These are phyloP conservation scores for Micronisus gabar DNA, from an alignment of 2,113 vertebrate species.

Conservation along the genomic window DNA sequence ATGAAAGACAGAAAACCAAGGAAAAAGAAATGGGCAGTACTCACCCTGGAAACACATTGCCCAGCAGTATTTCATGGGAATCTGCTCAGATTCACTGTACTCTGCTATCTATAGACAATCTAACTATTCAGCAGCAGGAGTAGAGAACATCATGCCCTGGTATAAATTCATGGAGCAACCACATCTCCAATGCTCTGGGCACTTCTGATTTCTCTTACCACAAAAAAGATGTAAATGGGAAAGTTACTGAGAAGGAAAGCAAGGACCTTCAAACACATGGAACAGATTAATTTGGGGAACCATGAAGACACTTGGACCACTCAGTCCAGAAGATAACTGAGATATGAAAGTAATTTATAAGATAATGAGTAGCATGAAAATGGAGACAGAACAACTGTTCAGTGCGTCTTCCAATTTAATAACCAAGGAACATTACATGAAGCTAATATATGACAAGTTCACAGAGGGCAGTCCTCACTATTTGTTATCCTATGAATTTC, in stretches of 20 bases:
- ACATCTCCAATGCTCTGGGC: not conserved
- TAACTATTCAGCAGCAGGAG: not conserved
- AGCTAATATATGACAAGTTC: not conserved
- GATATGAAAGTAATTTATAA: not conserved
- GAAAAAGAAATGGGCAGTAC: not conserved
- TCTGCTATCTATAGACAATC: not conserved
- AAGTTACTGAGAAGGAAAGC: not conserved
- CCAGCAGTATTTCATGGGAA: not conserved
- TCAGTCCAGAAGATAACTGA: not conserved
- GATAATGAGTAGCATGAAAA: not conserved
- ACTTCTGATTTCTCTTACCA: not conserved
- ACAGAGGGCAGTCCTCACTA: not conserved
- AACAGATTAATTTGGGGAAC: not conserved
- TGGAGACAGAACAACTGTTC: not conserved
- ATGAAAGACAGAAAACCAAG: not conserved
- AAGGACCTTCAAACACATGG: not conserved
- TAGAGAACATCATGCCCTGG: not conserved
- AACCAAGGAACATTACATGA: not conserved
- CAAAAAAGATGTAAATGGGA: not conserved
- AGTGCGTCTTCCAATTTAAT: not conserved
- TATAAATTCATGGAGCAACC: not conserved
- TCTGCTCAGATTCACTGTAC: not conserved
- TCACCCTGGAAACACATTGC: not conserved
- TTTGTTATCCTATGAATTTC: not conserved
- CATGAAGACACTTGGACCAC: not conserved